phyloP scores from a whole-genome alignment of 2,113 vertebrate species.

The Crotalus horridus region DNA sequence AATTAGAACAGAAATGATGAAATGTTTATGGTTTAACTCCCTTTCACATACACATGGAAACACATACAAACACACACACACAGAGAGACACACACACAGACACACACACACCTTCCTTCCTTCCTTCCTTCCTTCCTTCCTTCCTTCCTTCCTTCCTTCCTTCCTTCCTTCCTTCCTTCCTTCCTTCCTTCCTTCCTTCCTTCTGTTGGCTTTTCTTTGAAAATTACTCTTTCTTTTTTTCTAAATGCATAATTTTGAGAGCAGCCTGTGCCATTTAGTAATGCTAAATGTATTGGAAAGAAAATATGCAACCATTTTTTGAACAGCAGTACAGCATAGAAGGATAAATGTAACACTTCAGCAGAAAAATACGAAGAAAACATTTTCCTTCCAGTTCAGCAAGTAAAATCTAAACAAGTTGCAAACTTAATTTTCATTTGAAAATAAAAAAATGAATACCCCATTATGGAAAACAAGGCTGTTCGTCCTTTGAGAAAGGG shows the following conservation, averaged over 20 bases:
- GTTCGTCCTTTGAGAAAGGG: background rate
- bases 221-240: conserved; percentile 24
- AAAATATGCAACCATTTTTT: conserved; percentile 25
- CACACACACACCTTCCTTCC: no score
- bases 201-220: background rate
- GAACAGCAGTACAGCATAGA: rapidly evolving
- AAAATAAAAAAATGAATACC: background rate
- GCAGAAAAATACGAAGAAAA: background rate
- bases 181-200: no score
- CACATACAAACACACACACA: background rate
- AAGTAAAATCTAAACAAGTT: background rate
- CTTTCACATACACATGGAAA: background rate
- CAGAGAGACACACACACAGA: no score
- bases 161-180: no score
- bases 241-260: background rate
- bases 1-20: background rate
- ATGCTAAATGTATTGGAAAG: background rate
- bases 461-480: background rate
- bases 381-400: background rate
- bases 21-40: background rate
- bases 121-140: no score
- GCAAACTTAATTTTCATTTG: background rate
- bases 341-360: background rate
- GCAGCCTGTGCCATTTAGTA: background rate
- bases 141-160: no score